These are phyloP conservation scores for Pantherophis guttatus DNA, from an alignment of 2,113 vertebrate genomes.

Conservation along the genomic window DNA sequence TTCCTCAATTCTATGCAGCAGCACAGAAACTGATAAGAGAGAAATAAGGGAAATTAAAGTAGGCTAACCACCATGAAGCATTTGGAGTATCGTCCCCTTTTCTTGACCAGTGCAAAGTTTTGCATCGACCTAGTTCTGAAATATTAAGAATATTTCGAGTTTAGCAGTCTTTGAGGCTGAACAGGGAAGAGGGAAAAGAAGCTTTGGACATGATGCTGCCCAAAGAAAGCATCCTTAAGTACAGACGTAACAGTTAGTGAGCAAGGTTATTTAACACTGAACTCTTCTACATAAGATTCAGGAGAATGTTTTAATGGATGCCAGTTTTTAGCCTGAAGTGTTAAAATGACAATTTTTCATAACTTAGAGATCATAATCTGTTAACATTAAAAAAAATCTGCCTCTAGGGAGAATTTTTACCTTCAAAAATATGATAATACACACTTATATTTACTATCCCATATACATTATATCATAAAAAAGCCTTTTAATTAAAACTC, in stretches of 20 bases:
- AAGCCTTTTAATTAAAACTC: not conserved
- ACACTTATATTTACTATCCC: not conserved
- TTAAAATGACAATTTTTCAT: not conserved
- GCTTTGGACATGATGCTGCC: not conserved
- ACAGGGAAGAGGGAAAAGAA: not conserved
- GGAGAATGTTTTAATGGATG: not conserved
- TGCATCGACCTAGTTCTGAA: not conserved
- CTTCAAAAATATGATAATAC: slow-evolving; percentile 12
- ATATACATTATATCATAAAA: slow-evolving; percentile 11
- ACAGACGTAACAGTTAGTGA: not conserved
- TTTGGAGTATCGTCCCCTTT: not conserved
- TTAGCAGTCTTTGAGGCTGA: not conserved
- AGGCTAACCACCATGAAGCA: not conserved
- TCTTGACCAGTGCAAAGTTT: not conserved
- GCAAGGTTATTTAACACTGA: not conserved
- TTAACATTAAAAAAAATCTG: not conserved
- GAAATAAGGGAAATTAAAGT: too few relatives aligned
- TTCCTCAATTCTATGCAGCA: not conserved
- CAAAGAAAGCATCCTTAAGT: not conserved
- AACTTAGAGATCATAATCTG: not conserved
- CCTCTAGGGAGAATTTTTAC: not conserved
- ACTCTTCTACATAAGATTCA: not conserved
- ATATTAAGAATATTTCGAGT: not conserved
- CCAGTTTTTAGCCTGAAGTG: not conserved
- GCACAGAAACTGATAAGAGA: not conserved